Evolutionary conservation across 2,797 vertebrate species (phyloP), one percentile per base, ranked within the genome.

Genomic region (Silurus aristotelis): DNA sequence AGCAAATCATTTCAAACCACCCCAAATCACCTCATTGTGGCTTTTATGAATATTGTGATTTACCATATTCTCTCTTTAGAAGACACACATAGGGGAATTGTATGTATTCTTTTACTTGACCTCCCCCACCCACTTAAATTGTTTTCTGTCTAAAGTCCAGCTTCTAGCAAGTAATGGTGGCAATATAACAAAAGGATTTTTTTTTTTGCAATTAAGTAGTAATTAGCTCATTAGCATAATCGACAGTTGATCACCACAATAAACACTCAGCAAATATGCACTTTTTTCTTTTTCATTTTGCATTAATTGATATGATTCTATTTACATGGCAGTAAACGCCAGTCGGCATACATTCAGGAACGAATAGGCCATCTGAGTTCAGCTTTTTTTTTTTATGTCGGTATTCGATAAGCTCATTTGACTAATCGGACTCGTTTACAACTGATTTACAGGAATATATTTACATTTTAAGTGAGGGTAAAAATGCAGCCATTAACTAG

Each of bases 301-400:
- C 81, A 89, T 89, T 64, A 83, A 71, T 85, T 75, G 78, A 88
- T 80, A 89, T 91, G 92, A 85, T 89, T 92, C 92, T 94, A 95
- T 95, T 93, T 95, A 95, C 95, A 95, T 94, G 95, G 95, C 95
- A 96, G 94, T 95, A 87, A 93, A 83, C 91, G 92, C 93, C 92
- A 19, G 91, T 92, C 92, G 93, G 92, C 94, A 90, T 95, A 96
- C 95, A 96, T 95, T 96, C 95, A 95, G 92, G 87, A 88, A 85
- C 83, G 43, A 78, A 71, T 52, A 83, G 70, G 64, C 80, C 83
- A 52, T 87, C 84, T 79, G 80, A 77, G 80, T 52, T 84, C 22
- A 38, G 22, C 63, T 22, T 64, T 58, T 27, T 58, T 27, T 48
- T 83, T 80, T 83, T 71, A 83, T 31, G 19, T 52, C n/a, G 43